Evolutionary conservation across 2,888 invertebrate genomes (phyloP).

Genomic region (Hypercompe scribonia): DNA sequence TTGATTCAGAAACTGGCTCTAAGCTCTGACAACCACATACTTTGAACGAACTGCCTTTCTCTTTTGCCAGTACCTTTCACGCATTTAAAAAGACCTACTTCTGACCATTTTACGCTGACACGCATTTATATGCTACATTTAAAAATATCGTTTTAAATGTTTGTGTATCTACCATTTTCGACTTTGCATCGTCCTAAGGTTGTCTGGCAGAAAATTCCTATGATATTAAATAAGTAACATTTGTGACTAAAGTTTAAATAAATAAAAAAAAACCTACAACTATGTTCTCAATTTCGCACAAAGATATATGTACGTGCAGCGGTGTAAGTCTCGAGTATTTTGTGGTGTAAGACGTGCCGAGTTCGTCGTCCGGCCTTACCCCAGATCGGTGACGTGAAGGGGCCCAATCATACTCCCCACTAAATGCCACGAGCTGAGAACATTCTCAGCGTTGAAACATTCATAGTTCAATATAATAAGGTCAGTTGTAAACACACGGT

Average conservation of each 20-base stretch:
- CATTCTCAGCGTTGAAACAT: constrained; percentile 61
- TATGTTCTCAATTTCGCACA: constrained; percentile 30
- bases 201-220: no score
- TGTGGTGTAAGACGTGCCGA: constrained; percentile 57
- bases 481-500: constrained; percentile 62
- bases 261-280: no score
- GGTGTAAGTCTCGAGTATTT: constrained; percentile 58
- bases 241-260: no score
- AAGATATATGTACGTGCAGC: constrained; percentile 40
- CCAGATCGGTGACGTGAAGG: constrained; percentile 81
- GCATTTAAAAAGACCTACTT: constrained; percentile 59
- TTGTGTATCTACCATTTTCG: no score
- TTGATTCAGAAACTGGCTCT: constrained; percentile 58
- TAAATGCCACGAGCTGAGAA: constrained; percentile 65
- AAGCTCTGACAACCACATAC: constrained; percentile 47
- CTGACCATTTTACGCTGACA: constrained; percentile 57
- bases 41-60: constrained; percentile 67
- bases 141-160: no score
- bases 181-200: no score
- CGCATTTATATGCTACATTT: constrained; percentile 25
- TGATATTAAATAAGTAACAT: no score
- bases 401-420: constrained; percentile 68
- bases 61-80: constrained; percentile 77
- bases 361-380: constrained; percentile 85
- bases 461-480: constrained; percentile 68